These are phyloP conservation scores for Hemicentrotus pulcherrimus DNA, from an alignment of 35 echinoderm and acorn worm genomes.

Conservation along the genomic window DNA sequence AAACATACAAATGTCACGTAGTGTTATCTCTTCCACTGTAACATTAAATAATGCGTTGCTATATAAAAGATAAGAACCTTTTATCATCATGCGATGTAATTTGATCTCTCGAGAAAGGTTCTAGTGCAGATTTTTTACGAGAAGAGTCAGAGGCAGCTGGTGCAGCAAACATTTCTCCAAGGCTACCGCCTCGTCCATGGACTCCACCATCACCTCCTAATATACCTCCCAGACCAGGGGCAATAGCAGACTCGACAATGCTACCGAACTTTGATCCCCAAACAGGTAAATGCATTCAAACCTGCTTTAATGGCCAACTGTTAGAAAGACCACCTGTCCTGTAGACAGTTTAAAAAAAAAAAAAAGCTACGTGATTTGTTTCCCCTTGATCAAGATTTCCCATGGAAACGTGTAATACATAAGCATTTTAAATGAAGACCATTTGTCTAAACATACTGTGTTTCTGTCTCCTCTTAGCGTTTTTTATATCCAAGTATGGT, in stretches of 20 bases:
- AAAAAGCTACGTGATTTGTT: too few relatives aligned
- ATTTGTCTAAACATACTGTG: too few relatives aligned
- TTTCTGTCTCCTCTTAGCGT: too few relatives aligned
- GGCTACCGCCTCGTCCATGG: neutral
- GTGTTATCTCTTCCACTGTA: too few relatives aligned
- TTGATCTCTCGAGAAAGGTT: neutral
- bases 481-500: too few relatives aligned
- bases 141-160: neutral
- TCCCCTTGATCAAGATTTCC: too few relatives aligned
- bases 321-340: too few relatives aligned
- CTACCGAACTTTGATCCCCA: neutral
- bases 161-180: neutral
- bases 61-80: neutral
- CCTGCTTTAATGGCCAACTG: neutral
- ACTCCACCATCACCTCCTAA: neutral
- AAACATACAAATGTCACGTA: too few relatives aligned
- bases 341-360: too few relatives aligned
- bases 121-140: neutral
- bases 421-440: too few relatives aligned
- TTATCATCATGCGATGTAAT: neutral
- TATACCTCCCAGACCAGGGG: neutral
- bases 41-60: too few relatives aligned
- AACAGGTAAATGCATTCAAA: neutral
- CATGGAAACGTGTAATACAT: too few relatives aligned
- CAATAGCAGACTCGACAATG: neutral